Conservation (phyloP, 2,888 invertebrate genomes). For the Graphium colonna region DNA sequence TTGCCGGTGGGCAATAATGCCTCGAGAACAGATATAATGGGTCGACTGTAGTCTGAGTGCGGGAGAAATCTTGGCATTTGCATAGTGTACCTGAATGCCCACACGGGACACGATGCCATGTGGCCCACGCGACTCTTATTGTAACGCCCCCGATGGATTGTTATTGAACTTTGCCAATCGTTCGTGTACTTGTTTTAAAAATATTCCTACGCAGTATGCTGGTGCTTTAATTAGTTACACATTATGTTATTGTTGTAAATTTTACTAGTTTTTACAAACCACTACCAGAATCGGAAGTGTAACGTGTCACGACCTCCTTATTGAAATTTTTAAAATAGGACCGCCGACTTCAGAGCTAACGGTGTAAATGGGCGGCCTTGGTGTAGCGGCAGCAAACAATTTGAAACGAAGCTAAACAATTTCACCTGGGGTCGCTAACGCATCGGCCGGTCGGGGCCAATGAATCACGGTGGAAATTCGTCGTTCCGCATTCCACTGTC, state of each 20-base stretch:
- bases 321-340: neutral
- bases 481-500: slow-evolving; percentile 74
- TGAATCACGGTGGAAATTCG: slow-evolving; percentile 59
- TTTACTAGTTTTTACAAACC: too few relatives aligned
- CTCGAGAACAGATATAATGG: slow-evolving; percentile 49
- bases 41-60: slow-evolving; percentile 36
- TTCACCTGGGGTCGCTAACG: slow-evolving; percentile 10
- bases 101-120: slow-evolving; percentile 34
- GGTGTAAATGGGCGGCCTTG: too few relatives aligned
- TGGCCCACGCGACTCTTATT: slow-evolving; percentile 40
- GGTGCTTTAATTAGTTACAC: too few relatives aligned
- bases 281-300: neutral
- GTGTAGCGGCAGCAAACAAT: slow-evolving; percentile 26
- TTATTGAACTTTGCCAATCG: slow-evolving; percentile 32
- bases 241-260: too few relatives aligned
- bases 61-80: slow-evolving; percentile 56
- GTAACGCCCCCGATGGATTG: slow-evolving; percentile 34
- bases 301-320: slow-evolving; percentile 2
- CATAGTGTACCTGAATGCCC: slow-evolving; percentile 46
- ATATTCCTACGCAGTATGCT: neutral
- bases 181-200: neutral
- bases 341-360: too few relatives aligned
- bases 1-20: slow-evolving; percentile 48
- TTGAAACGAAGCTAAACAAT: slow-evolving; percentile 46
- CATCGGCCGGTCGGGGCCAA: slow-evolving; percentile 29